Base-by-base conservation (phyloP, 2,113 vertebrate genomes). In the Labeo catla region DNA sequence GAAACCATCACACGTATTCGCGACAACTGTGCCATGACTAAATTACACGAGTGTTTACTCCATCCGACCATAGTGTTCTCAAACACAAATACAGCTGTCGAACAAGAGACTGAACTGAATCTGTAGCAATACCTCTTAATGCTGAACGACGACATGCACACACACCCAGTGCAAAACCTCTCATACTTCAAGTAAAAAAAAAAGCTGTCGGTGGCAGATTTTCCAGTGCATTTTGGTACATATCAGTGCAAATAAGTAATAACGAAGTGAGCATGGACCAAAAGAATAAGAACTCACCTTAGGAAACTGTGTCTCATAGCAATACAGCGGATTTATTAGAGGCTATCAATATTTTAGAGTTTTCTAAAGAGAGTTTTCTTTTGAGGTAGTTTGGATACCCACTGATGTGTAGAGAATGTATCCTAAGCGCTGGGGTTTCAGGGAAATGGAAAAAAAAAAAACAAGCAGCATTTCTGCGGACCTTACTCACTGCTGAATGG, bases 251-350 rank as follows among this genome's bases (percentile, higher is more conserved):
- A 92, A 90, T 45, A 47, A 81, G 79, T 90, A 92, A 92, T 93
- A 93, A 93, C 88, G 90, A 87, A 34, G 87, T 93, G 93, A 93
- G 93, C 93, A 94, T 92, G 94, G 93, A 92, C 93, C 94, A 95
- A 94, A 94, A 93, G 91, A 91, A 88, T 88, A 92, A 39, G 39
- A 81, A 87, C 73, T 87, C 89, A 90, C 91, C 88, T 92, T 91
- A 83, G 89, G 89, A 93, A 91, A 89, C 91, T 91, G 65, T 91
- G 88, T 93, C 91, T 93, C 93, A 86, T 93, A 92, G 91, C 88
- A 93, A 89, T 92, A 94, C 90, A 93, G 89, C 82, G 85, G 84
- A 91, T 90, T 39, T 93, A 92, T 93, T 89, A 79, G 72, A 89
- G 74, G 87, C 50, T 83, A 87, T 90, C 76, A 86, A 81, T 87